These are phyloP conservation scores for Lamellibrachia luymesi DNA, from an alignment of 1,140 invertebrate genomes.

Conservation along the genomic window DNA sequence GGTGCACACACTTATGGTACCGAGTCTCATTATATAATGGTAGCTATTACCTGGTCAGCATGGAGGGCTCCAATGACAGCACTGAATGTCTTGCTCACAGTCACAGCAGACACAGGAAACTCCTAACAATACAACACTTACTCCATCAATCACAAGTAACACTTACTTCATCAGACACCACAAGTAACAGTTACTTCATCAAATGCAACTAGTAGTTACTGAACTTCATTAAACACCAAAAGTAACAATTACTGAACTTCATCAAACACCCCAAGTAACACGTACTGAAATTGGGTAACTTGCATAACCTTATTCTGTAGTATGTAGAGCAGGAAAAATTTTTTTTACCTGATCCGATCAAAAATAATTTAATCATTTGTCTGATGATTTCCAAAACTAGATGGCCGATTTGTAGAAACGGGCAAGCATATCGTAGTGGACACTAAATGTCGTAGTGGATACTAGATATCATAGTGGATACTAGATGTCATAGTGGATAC, in stretches of 20 bases:
- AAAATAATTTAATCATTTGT: too few species aligned
- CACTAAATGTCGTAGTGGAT: too few species aligned
- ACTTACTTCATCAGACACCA: background rate
- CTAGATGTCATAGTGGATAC: too few species aligned
- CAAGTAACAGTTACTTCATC: background rate
- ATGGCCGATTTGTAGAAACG: too few species aligned
- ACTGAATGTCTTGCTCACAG: constrained; percentile 73
- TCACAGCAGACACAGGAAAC: constrained; percentile 69
- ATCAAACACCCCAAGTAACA: background rate
- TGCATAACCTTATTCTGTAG: too few species aligned
- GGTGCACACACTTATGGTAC: background rate
- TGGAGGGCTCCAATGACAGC: constrained; percentile 77
- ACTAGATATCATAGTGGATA: too few species aligned
- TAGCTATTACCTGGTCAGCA: constrained; percentile 31
- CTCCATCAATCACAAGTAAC: background rate
- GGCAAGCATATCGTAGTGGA: too few species aligned
- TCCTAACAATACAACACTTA: constrained; percentile 63
- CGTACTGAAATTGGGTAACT: background rate
- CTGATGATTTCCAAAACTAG: too few species aligned
- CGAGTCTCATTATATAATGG: background rate
- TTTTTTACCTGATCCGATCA: too few species aligned
- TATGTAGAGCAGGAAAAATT: too few species aligned
- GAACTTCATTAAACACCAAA: background rate
- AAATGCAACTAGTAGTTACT: background rate
- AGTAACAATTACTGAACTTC: background rate